Evolutionary conservation across 2,113 vertebrate genomes (phyloP).

Genomic region (Pitta sordida): DNA sequence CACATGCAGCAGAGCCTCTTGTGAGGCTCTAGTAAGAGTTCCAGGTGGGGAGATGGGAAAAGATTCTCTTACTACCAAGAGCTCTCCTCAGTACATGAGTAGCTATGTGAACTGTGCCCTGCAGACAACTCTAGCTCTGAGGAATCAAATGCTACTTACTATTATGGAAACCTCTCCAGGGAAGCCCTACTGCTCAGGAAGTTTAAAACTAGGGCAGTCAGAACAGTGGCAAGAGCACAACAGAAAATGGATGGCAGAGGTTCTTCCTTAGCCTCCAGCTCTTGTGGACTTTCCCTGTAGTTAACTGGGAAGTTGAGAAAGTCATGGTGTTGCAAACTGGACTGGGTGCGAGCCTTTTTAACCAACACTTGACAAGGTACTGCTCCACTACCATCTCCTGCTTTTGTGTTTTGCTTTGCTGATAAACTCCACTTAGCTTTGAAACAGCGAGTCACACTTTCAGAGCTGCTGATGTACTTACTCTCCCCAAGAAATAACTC

Average conservation of each 20-base stretch:
- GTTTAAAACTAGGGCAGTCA: constrained; percentile 29
- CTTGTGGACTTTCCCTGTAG: not conserved
- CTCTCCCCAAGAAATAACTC: not conserved
- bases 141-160: not conserved
- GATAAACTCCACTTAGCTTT: not conserved
- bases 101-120: not conserved
- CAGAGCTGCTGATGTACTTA: constrained; percentile 12
- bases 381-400: not conserved
- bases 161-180: constrained; percentile 4
- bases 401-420: not conserved
- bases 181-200: constrained; percentile 2
- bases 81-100: not conserved
- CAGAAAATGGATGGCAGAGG: not conserved
- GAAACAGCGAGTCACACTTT: constrained; percentile 10
- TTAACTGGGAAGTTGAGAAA: not conserved
- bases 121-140: not conserved
- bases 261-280: not conserved
- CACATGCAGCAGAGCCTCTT: not conserved
- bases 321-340: fast-evolving
- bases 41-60: not conserved
- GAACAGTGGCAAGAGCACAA: not conserved
- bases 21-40: not conserved
- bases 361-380: not conserved
- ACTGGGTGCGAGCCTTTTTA: not conserved
- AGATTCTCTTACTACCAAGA: not conserved